Evolutionary conservation across 1,140 invertebrate species (phyloP).

Genomic region (Hylaeus anthracinus): DNA sequence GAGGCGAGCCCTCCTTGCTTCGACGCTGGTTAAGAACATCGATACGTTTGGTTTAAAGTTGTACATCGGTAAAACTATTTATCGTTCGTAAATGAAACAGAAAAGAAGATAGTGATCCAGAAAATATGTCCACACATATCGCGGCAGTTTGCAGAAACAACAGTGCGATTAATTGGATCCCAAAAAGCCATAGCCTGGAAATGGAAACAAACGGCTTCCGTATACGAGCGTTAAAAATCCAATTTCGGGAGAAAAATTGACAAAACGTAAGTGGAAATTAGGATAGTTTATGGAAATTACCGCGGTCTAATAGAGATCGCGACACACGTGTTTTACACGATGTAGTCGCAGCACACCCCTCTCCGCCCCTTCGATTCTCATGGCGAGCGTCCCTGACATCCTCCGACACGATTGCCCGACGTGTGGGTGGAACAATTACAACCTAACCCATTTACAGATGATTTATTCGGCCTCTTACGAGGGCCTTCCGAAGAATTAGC

Average conservation of each 20-base stretch:
- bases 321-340: slow-evolving; percentile 4
- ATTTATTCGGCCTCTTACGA: slow-evolving; percentile 56
- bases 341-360: neutral
- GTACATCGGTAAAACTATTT: too few relatives aligned
- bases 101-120: too few relatives aligned
- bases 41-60: too few relatives aligned
- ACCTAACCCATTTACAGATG: slow-evolving; percentile 61
- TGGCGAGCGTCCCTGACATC: slow-evolving; percentile 61
- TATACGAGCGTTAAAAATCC: too few relatives aligned
- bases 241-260: neutral
- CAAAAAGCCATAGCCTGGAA: too few relatives aligned
- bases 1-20: neutral
- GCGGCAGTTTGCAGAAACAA: too few relatives aligned
- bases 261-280: neutral
- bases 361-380: neutral
- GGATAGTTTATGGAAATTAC: slow-evolving; percentile 29
- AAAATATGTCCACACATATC: too few relatives aligned
- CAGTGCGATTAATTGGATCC: too few relatives aligned
- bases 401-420: neutral
- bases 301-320: neutral
- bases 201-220: too few relatives aligned
- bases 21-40: too few relatives aligned
- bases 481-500: slow-evolving; percentile 42
- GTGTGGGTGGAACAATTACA: slow-evolving; percentile 59
- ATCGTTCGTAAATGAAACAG: too few relatives aligned